Percentiles rank a stretch among this genome's conserved stretches.
Conservation (phyloP, 2,113 vertebrate genomes). For the Cololabis saira region DNA sequence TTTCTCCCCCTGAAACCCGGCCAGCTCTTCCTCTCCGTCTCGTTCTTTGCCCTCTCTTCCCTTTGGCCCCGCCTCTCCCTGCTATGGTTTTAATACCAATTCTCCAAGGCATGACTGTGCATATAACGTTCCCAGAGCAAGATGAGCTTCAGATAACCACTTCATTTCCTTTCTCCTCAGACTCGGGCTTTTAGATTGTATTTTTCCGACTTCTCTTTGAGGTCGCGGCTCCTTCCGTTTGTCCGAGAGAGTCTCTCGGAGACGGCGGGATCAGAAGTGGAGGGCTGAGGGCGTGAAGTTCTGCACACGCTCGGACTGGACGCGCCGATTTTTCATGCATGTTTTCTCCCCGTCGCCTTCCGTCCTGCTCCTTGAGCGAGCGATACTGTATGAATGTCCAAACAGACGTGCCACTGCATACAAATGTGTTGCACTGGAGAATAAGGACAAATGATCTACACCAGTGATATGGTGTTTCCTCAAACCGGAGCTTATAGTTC, state of each 20-base stretch:
- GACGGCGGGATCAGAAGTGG: slow-evolving; percentile 63
- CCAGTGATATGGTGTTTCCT: too few relatives aligned
- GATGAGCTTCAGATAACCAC: slow-evolving; percentile 66
- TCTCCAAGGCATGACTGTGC: slow-evolving; percentile 63
- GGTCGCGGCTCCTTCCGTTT: slow-evolving; percentile 58
- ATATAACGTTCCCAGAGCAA: slow-evolving; percentile 51
- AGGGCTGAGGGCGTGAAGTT: slow-evolving; percentile 48
- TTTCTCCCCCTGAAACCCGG: slow-evolving; percentile 36
- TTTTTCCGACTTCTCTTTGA: slow-evolving; percentile 66
- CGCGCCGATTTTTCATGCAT: slow-evolving; percentile 30
- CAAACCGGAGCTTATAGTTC: too few relatives aligned
- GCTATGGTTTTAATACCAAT: slow-evolving; percentile 58
- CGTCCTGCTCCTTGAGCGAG: slow-evolving; percentile 1
- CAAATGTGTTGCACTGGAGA: too few relatives aligned
- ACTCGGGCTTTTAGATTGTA: slow-evolving; percentile 49
- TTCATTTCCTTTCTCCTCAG: slow-evolving; percentile 50
- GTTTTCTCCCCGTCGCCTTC: background rate
- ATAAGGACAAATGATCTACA: too few relatives aligned
- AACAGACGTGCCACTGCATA: slow-evolving; percentile 31
- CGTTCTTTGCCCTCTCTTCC: slow-evolving; percentile 8
- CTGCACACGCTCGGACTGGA: slow-evolving; percentile 50
- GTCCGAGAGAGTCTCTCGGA: slow-evolving; percentile 47
- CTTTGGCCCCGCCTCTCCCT: slow-evolving; percentile 21
- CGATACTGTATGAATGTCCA: slow-evolving; percentile 23
- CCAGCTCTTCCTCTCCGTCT: slow-evolving; percentile 11